phyloP scores from a whole-genome alignment of 2,113 vertebrate species.

The Aldabrachelys gigantea region DNA sequence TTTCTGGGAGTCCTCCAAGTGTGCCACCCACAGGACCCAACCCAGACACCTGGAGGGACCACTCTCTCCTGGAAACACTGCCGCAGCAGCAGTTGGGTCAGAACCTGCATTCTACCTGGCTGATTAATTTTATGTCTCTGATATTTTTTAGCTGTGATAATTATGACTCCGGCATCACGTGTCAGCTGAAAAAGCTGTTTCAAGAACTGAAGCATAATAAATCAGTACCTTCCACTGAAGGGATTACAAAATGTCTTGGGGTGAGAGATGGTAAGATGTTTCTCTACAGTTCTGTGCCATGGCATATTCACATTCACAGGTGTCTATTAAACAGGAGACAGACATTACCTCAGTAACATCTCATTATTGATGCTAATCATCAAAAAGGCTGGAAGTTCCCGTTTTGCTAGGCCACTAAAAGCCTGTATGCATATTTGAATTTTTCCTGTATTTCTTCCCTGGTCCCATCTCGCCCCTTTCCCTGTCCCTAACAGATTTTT shows the following conservation, averaged over 20 bases:
- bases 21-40: not conserved
- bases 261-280: not conserved
- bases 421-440: not conserved
- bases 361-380: not conserved
- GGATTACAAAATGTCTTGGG: not conserved
- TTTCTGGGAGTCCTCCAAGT: not conserved
- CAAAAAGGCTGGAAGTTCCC: not conserved
- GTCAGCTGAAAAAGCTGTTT: not conserved
- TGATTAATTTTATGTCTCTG: not conserved
- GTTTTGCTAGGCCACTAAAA: not conserved
- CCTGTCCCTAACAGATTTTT: not conserved
- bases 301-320: not conserved
- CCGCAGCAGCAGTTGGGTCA: not conserved
- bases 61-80: not conserved
- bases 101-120: not conserved
- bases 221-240: not conserved
- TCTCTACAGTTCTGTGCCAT: not conserved
- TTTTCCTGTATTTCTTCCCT: too few relatives aligned
- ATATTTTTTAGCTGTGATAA: not conserved
- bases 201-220: accelerated
- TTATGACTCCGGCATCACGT: not conserved
- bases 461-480: too few relatives aligned
- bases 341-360: not conserved
- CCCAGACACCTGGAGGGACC: not conserved
- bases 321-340: not conserved